Conservation (phyloP, 2,888 invertebrate genomes). For the Aquatica leii region DNA sequence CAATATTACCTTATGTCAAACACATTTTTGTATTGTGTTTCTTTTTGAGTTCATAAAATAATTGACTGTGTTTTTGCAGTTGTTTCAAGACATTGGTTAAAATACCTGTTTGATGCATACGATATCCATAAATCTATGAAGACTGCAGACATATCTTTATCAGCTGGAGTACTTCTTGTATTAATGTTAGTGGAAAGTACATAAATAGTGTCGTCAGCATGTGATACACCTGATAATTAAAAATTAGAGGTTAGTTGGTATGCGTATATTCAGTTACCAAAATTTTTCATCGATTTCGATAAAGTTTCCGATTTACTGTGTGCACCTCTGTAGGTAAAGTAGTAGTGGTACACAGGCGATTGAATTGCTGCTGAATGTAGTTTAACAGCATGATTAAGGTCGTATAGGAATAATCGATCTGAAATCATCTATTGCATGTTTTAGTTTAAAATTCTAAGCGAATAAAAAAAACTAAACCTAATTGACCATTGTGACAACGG, state of each 20-base stretch:
- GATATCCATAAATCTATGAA: constrained; percentile 66
- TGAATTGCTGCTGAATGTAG: constrained; percentile 64
- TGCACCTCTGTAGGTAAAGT: constrained; percentile 61
- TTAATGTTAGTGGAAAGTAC: constrained; percentile 61
- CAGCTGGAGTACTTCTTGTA: constrained; percentile 58
- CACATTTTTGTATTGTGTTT: too few species aligned
- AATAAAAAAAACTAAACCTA: too few species aligned
- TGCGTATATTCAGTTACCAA: constrained; percentile 60
- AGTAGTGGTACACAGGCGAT: constrained; percentile 69
- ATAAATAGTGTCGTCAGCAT: constrained; percentile 68
- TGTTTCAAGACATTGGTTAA: too few species aligned
- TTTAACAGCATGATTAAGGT: constrained; percentile 66
- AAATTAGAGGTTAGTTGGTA: constrained; percentile 21
- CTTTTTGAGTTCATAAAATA: too few species aligned
- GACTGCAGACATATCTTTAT: constrained; percentile 63
- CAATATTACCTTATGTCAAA: too few species aligned
- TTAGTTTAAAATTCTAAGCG: too few species aligned
- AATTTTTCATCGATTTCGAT: constrained; percentile 60
- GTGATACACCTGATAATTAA: constrained; percentile 65
- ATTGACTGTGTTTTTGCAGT: too few species aligned
- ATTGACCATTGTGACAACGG: too few species aligned
- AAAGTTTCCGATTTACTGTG: not conserved
- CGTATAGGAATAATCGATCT: constrained; percentile 67
- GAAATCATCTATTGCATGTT: constrained; percentile 60
- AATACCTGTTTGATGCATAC: constrained; percentile 69